Conservation (phyloP, 2,113 vertebrate genomes). For the Pyxicephalus adspersus region DNA sequence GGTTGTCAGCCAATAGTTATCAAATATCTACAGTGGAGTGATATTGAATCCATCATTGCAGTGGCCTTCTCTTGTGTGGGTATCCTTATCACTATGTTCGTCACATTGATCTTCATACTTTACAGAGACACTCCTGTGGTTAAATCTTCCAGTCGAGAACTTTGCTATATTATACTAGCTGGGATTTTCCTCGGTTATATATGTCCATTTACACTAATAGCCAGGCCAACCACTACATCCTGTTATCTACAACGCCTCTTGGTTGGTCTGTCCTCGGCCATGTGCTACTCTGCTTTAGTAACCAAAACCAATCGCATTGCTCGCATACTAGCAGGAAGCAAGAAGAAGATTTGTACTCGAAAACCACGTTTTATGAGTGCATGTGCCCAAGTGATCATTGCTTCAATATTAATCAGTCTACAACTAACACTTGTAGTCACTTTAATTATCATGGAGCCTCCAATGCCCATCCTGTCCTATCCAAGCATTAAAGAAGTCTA, state of each 20-base stretch:
- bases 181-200: constrained; percentile 97
- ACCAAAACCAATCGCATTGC: constrained; percentile 98
- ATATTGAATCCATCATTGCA: constrained; percentile 93
- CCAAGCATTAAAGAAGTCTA: constrained; percentile 95
- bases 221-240: constrained; percentile 87
- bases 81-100: constrained; percentile 95
- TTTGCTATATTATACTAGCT: constrained; percentile 96
- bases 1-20: constrained; percentile 88
- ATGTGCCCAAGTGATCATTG: constrained; percentile 95
- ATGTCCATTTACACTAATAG: constrained; percentile 95
- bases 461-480: constrained; percentile 92
- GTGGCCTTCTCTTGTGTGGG: constrained; percentile 95
- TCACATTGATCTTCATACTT: constrained; percentile 95
- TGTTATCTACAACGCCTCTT: constrained; percentile 96
- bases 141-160: constrained; percentile 96
- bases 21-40: constrained; percentile 92
- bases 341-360: constrained; percentile 98
- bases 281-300: constrained; percentile 97
- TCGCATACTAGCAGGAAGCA: constrained; percentile 96
- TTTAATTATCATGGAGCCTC: constrained; percentile 93
- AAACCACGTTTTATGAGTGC: constrained; percentile 98
- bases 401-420: constrained; percentile 90
- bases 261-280: constrained; percentile 94
- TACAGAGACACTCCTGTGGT: constrained; percentile 98
- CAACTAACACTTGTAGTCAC: constrained; percentile 92